A percentile compares a stretch with the other conserved stretches of the same genome.
Evolutionary conservation across 1,140 invertebrate genomes (phyloP).

Genomic region (Asbolus verrucosus): DNA sequence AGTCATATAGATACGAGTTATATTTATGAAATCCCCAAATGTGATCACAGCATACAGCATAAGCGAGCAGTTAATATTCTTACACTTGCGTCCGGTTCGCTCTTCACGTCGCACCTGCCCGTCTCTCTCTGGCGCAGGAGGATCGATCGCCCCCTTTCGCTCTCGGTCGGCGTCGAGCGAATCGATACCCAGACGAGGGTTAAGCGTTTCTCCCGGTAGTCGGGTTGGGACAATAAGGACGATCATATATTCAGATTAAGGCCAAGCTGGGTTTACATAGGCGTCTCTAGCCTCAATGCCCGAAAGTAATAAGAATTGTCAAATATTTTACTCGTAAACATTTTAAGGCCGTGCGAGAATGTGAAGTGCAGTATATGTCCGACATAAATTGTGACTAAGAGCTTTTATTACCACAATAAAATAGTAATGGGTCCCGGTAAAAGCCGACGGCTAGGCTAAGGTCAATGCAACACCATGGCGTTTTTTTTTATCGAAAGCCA

Average conservation of each 20-base stretch:
- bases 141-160: background rate
- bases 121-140: background rate
- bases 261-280: constrained; percentile 57
- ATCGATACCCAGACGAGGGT: constrained; percentile 23
- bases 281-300: constrained; percentile 54
- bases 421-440: constrained; percentile 56
- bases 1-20: constrained; percentile 57
- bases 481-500: constrained; percentile 23
- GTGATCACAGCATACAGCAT: constrained; percentile 59
- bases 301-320: constrained; percentile 62
- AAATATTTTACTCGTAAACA: constrained; percentile 63
- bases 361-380: constrained; percentile 57
- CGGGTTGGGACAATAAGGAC: constrained; percentile 59
- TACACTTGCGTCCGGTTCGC: constrained; percentile 10
- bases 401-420: constrained; percentile 61
- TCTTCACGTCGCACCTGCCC: background rate
- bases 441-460: constrained; percentile 49
- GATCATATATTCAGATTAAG: constrained; percentile 64
- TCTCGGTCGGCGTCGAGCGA: background rate
- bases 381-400: constrained; percentile 60
- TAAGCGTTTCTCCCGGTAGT: constrained; percentile 49
- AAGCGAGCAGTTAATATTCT: constrained; percentile 62
- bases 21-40: constrained; percentile 62
- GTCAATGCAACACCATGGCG: constrained; percentile 51
- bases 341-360: constrained; percentile 55